Base-by-base conservation (phyloP, 2,888 invertebrate genomes). In the Helobdella robusta region DNA sequence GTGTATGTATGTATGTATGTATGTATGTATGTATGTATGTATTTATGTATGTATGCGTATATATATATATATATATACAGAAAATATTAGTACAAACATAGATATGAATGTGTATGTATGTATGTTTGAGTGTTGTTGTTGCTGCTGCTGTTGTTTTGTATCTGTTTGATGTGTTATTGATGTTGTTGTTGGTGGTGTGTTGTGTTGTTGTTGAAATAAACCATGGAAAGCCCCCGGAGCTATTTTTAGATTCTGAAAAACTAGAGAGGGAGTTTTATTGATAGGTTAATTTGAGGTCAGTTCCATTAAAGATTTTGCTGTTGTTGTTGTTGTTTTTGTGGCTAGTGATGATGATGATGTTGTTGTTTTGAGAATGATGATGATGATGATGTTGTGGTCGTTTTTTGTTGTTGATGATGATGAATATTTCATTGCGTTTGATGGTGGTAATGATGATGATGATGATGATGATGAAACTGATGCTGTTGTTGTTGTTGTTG, bases 1-100 rank as follows among this genome's bases (percentile, higher is more conserved):
- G 44, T 66, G 40, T 66, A 18, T 66, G 6, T 66, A 2, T 66
- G 28, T 66, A 32, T 66, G 44, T 66, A 32, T 66, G 63, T 50
- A 30, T 66, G 54, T 66, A 34, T 54, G 44, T 66, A 30, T 35
- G 40, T 65, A 50, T 66, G 54, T 66, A 34, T 66, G 54, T 63
- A 11, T 54, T 20, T 50, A 34, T 66, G 35, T 65, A 20, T 40
- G 32, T 64, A 23, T 62, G 56, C 32, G 6, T 62, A 36, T 64
- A 20, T 66, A 23, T 46, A 40, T 66, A 35, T 64, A n/a, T n/a
- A n/a, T n/a, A n/a, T n/a, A n/a, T n/a, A n/a, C n/a, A n/a, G n/a
- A n/a, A n/a, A n/a, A n/a, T n/a, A n/a, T n/a, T n/a, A n/a, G n/a
- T n/a, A n/a, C n/a, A n/a, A n/a, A n/a, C n/a, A n/a, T n/a, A n/a